phyloP scores from a whole-genome alignment of 2,113 vertebrate genomes.

The Cromileptes altivelis region DNA sequence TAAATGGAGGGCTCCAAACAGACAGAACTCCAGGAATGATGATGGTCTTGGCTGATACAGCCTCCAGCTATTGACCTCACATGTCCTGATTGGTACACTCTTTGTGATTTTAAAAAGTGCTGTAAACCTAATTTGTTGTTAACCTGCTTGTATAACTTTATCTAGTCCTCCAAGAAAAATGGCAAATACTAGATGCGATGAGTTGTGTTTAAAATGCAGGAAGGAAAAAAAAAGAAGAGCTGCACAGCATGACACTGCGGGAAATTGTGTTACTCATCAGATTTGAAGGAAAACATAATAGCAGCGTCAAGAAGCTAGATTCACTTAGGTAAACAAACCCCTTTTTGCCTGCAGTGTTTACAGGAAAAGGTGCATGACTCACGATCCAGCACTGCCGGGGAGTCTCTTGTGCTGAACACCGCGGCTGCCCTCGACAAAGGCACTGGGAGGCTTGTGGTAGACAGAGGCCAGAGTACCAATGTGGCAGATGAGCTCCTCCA shows the following conservation, averaged over 20 bases:
- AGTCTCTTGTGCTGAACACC: slow-evolving; percentile 94
- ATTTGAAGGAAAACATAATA: slow-evolving; percentile 21
- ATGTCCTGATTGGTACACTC: no score
- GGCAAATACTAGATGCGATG: not conserved
- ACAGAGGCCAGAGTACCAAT: slow-evolving; percentile 97
- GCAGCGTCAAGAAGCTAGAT: slow-evolving; percentile 10
- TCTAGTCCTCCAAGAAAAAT: not conserved
- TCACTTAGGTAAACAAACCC: slow-evolving; percentile 35
- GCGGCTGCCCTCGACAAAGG: slow-evolving; percentile 97
- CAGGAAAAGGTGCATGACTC: slow-evolving; percentile 78
- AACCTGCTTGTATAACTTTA: not conserved
- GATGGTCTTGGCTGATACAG: no score
- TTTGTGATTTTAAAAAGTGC: no score
- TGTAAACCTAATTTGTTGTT: not conserved
- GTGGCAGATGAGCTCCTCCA: slow-evolving; percentile 98
- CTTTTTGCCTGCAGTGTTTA: slow-evolving; percentile 14
- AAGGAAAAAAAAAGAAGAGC: slow-evolving; percentile 18
- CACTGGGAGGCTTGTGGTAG: slow-evolving; percentile 98
- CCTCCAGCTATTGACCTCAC: no score
- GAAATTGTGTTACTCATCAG: slow-evolving; percentile 29
- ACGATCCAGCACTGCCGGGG: slow-evolving; percentile 92
- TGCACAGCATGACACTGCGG: not conserved
- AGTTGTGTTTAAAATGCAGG: not conserved
- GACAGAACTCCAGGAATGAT: not conserved
- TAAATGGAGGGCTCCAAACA: not conserved